These are phyloP conservation scores for Lutjanus erythropterus DNA, from an alignment of 2,113 vertebrate species.

Conservation along the genomic window DNA sequence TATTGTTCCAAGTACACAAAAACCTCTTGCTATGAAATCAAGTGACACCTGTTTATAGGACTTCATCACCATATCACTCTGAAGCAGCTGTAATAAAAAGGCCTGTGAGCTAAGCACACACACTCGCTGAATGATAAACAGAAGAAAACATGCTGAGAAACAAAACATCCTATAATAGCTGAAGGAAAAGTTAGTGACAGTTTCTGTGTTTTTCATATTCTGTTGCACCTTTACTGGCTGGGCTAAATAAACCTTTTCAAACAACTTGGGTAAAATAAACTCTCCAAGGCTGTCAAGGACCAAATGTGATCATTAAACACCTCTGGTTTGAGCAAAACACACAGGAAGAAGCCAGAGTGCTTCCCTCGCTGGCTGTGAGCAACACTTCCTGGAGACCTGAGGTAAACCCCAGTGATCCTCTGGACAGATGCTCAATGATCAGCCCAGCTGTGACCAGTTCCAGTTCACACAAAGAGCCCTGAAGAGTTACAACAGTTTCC, in stretches of 20 bases:
- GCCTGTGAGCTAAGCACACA: background rate
- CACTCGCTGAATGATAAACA: background rate
- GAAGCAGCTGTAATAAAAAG: conserved; percentile 24
- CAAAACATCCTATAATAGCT: background rate
- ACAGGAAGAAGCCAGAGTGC: conserved; percentile 21
- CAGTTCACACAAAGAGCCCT: background rate
- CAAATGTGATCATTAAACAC: background rate
- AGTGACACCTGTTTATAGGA: conserved; percentile 12
- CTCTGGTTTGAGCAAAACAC: conserved; percentile 16
- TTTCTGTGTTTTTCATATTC: background rate
- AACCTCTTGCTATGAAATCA: conserved; percentile 9
- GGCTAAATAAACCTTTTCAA: background rate
- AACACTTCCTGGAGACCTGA: conserved; percentile 21
- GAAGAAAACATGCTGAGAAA: background rate
- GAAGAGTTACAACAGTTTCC: conserved; percentile 21
- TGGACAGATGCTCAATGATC: conserved; percentile 15
- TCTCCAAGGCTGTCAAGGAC: background rate
- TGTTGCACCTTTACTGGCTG: background rate
- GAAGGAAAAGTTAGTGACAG: background rate
- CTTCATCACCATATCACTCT: conserved; percentile 13
- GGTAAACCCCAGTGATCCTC: conserved; percentile 27
- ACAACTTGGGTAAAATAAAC: background rate
- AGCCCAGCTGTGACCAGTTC: conserved; percentile 16
- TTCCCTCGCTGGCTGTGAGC: background rate
- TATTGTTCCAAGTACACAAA: conserved; percentile 28